phyloP scores from a whole-genome alignment of 2,888 invertebrate genomes.

The Plebejus anna region DNA sequence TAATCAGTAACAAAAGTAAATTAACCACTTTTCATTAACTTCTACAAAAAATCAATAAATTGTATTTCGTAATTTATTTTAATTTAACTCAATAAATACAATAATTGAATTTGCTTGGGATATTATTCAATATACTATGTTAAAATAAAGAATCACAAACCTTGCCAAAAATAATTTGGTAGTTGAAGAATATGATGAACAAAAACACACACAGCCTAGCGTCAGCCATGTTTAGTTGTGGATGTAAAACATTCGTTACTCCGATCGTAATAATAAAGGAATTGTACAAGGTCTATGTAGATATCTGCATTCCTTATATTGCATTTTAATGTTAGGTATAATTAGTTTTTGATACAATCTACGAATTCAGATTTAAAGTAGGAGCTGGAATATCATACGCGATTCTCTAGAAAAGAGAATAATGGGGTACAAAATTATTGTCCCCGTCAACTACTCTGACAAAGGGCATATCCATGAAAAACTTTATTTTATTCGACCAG shows the following conservation, averaged over 20 bases:
- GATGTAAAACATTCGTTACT: conserved; percentile 53
- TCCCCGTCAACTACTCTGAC: no score
- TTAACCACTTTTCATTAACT: no score
- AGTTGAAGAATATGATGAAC: conserved; percentile 53
- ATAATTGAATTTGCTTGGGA: no score
- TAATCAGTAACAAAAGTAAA: no score
- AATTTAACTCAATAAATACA: no score
- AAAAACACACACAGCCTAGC: conserved; percentile 53
- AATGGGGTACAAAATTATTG: no score
- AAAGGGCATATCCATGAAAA: no score
- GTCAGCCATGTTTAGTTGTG: conserved; percentile 61
- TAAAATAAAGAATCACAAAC: conserved; percentile 40
- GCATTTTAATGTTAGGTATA: neutral
- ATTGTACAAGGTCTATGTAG: conserved; percentile 63
- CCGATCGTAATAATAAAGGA: conserved; percentile 64
- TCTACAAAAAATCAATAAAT: no score
- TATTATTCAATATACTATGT: neutral
- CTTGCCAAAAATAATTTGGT: conserved; percentile 52
- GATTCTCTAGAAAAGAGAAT: no score
- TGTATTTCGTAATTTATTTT: no score
- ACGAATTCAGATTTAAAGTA: neutral
- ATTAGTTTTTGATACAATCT: neutral
- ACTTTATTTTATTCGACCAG: no score
- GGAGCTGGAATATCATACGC: no score
- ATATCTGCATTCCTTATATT: conserved; percentile 37